Conservation (phyloP, 2,888 invertebrate species). For the Autographa pulchrina region DNA sequence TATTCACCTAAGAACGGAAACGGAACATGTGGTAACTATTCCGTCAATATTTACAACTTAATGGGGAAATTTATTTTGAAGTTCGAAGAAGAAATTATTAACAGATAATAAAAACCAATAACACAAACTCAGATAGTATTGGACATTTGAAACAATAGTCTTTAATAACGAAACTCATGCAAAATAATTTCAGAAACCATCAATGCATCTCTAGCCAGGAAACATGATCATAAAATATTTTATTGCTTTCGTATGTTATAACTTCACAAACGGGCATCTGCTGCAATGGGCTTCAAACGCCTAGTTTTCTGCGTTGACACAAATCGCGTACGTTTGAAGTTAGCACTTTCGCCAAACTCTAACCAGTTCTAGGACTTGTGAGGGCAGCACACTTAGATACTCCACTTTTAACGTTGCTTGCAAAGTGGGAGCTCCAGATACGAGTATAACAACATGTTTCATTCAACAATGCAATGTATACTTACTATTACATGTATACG, state of each 20-base stretch:
- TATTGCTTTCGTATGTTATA: constrained; percentile 41
- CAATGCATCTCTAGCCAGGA: constrained; percentile 25
- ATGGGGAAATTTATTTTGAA: constrained; percentile 12
- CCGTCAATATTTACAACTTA: constrained; percentile 30
- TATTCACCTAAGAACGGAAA: constrained; percentile 60
- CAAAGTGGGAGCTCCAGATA: constrained; percentile 28
- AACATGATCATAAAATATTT: constrained; percentile 46
- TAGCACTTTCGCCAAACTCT: constrained; percentile 44
- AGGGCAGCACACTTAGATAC: constrained; percentile 21
- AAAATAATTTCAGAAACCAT: constrained; percentile 22
- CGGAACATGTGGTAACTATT: constrained; percentile 64
- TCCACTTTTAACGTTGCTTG: constrained; percentile 30
- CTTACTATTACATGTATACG: not conserved
- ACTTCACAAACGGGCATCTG: constrained; percentile 34
- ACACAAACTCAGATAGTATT: not conserved
- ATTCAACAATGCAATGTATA: not conserved
- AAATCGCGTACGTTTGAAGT: constrained; percentile 28
- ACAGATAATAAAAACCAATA: constrained; percentile 8
- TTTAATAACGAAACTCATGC: constrained; percentile 10
- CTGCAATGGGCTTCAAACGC: constrained; percentile 26
- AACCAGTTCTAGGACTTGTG: constrained; percentile 26
- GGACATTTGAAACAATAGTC: constrained; percentile 10
- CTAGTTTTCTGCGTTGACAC: constrained; percentile 35
- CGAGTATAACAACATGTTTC: constrained; percentile 20
- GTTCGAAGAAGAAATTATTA: constrained; percentile 13